Conservation (phyloP, 2,113 vertebrate species). For the Cynoglossus semilaevis region DNA sequence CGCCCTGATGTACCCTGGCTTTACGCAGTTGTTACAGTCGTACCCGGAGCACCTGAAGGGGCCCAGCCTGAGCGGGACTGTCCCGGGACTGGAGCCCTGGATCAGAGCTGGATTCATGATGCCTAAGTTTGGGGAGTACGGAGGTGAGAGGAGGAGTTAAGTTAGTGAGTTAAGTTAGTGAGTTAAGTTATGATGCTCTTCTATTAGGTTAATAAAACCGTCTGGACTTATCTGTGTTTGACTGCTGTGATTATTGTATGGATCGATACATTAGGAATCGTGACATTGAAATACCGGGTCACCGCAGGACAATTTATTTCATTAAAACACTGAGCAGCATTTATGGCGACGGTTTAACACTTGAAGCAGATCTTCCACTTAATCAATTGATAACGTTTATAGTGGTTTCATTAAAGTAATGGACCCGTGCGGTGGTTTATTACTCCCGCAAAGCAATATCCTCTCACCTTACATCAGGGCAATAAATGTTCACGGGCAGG, state of each 20-base stretch:
- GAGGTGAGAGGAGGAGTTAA: conserved; percentile 42
- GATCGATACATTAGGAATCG: not conserved
- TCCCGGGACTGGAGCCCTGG: conserved; percentile 78
- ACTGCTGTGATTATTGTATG: no score
- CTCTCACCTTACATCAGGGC: conserved; percentile 55
- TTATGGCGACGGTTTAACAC: conserved; percentile 35
- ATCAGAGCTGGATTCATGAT: conserved; percentile 77
- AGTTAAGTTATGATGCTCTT: no score
- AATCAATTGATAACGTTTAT: conserved; percentile 62
- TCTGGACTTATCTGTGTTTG: no score
- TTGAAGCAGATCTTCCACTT: conserved; percentile 40
- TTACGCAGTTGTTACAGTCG: conserved; percentile 70
- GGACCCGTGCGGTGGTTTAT: conserved; percentile 65
- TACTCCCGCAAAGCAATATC: conserved; percentile 60
- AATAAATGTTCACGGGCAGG: conserved; percentile 56
- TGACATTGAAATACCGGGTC: conserved; percentile 27
- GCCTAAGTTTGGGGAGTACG: conserved; percentile 74
- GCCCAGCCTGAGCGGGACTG: conserved; percentile 50
- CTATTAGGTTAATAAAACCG: no score
- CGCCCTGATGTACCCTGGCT: conserved; percentile 67
- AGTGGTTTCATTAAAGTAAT: conserved; percentile 77
- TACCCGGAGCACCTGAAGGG: conserved; percentile 80
- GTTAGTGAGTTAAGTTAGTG: no score
- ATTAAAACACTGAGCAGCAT: conserved; percentile 24
- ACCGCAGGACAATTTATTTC: conserved; percentile 26